phyloP scores from a whole-genome alignment of 1,140 invertebrate genomes.

The Andricus grossulariae region DNA sequence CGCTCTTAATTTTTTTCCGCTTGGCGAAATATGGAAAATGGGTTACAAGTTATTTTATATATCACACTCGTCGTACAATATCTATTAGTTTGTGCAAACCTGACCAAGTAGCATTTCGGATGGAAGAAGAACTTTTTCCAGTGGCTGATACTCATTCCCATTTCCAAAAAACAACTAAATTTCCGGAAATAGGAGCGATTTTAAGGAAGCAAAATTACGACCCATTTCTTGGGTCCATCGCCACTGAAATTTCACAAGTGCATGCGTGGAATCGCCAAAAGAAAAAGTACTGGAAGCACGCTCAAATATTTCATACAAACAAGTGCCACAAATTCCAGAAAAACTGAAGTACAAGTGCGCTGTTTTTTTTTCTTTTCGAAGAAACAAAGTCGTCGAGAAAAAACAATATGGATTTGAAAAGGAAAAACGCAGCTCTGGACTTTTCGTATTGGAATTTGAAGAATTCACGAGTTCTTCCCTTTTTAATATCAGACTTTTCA shows the following conservation, averaged over 20 bases:
- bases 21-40: conserved; percentile 28
- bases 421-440: conserved; percentile 17
- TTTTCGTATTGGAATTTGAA: not conserved
- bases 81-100: conserved; percentile 26
- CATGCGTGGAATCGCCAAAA: not conserved
- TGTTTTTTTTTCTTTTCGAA: no score
- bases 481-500: conserved; percentile 17
- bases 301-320: not conserved
- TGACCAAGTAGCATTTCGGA: conserved; percentile 27
- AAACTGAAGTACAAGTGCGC: not conserved
- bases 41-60: conserved; percentile 31
- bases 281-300: conserved; percentile 27
- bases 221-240: not conserved
- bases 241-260: conserved; percentile 12
- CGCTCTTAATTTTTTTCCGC: conserved; percentile 26
- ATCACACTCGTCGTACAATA: conserved; percentile 25
- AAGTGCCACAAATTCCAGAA: not conserved
- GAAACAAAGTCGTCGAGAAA: not conserved
- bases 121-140: conserved; percentile 28
- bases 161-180: not conserved
- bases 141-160: conserved; percentile 3
- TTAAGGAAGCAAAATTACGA: conserved; percentile 16
- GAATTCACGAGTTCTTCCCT: conserved; percentile 4
- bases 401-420: not conserved
- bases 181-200: not conserved